Evolutionary conservation across 2,113 vertebrate genomes (phyloP), one percentile per base, ranked within the genome.

Genomic region (Dipodomys stephensi): DNA sequence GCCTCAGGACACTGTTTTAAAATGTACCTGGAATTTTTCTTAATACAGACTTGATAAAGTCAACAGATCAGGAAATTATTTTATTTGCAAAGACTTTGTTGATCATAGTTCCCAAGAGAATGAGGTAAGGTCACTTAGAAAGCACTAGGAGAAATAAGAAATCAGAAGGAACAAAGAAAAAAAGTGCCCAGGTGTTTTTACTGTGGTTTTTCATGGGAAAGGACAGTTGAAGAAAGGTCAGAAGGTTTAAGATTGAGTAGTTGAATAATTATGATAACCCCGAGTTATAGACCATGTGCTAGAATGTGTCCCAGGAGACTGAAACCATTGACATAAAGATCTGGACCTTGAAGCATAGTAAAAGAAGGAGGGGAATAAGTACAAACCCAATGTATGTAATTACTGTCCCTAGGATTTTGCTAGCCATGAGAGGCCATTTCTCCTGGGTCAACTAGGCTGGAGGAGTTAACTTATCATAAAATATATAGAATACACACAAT

Each of bases 261-360:
- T 73, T 84, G 18, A 87, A 44, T 73, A 49, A 69, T 19, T 44
- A 13, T 13, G 49, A 7, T 13, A 13, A 28, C 4, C 46, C 15
- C 39, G 16, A 12, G 1, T 2, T 83, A 0, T 32, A 22, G 1
- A 13, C n/a, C 46, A 32, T 6, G 30, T 76, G 8, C n/a, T 46
- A 16, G 27, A 23, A 60, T 3, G n/a, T 73, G 35, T 2, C 35
- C 11, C 28, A 62, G 32, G 12, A 57, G 35, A 76, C n/a, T 69
- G 11, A 8, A 57, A n/a, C 2, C 74, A 72, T 2, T 7, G 6
- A 1, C 28, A 28, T 0, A 13, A 19, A 32, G 27, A 28, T 30
- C 57, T 35, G 23, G 20, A 46, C 32, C 62, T 2, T 18, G 44
- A 6, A 77, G 9, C n/a, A 53, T 80, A 62, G 64, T 68, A 20